Evolutionary conservation across 2,797 vertebrate species (phyloP).

Genomic region (Amniataba percoides): DNA sequence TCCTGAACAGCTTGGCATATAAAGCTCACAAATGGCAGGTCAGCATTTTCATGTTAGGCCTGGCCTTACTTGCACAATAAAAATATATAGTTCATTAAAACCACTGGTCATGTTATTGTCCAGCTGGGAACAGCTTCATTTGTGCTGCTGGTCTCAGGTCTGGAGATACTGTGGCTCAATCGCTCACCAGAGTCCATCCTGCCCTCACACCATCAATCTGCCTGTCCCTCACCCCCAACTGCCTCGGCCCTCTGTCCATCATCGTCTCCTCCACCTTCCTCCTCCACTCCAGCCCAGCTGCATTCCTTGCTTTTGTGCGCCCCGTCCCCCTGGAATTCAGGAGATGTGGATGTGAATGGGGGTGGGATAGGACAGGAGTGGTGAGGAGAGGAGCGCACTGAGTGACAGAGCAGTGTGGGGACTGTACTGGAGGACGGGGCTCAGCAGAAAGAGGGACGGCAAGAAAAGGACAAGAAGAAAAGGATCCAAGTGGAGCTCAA

Average conservation of each 20-base stretch:
- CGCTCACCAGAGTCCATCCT: conserved; percentile 23
- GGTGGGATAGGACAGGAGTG: conserved; percentile 41
- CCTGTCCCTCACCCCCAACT: conserved; percentile 25
- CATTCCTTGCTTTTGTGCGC: conserved; percentile 78
- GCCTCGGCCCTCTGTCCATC: conserved; percentile 28
- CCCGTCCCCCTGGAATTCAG: conserved; percentile 73
- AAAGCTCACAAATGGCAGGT: not conserved
- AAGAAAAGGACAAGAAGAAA: conserved; percentile 46
- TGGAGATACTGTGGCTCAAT: not conserved
- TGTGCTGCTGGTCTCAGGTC: conserved; percentile 16
- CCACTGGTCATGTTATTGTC: not conserved
- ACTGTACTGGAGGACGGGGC: conserved; percentile 22
- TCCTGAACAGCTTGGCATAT: not conserved
- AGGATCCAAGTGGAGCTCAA: conserved; percentile 44
- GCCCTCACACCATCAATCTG: conserved; percentile 38
- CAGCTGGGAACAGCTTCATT: not conserved
- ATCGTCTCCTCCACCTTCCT: conserved; percentile 46
- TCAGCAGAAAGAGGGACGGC: conserved; percentile 39
- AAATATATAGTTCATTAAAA: conserved; percentile 5
- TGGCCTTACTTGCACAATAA: not conserved
- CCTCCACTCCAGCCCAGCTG: conserved; percentile 54
- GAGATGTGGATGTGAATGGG: conserved; percentile 56
- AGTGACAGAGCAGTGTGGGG: conserved; percentile 54
- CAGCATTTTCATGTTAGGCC: conserved; percentile 9
- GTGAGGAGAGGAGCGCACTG: conserved; percentile 28